phyloP scores from a whole-genome alignment of 2,888 invertebrate species.

The Nomada goodeniana region DNA sequence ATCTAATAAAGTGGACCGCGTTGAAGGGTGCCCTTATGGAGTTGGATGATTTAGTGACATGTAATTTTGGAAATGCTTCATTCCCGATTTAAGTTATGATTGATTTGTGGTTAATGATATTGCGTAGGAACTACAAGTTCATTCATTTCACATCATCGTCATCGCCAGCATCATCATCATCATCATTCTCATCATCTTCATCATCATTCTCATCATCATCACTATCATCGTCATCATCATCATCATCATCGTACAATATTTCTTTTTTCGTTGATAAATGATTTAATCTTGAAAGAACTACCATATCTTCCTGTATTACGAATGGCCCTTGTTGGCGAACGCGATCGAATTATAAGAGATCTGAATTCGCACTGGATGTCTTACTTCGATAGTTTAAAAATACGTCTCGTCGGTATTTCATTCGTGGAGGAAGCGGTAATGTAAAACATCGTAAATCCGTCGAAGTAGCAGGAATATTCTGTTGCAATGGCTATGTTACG shows the following conservation, averaged over 20 bases:
- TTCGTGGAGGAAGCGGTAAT: neutral
- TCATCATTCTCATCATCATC: too few relatives aligned
- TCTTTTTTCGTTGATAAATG: too few relatives aligned
- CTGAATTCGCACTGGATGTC: neutral
- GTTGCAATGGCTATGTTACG: neutral
- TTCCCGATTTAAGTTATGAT: too few relatives aligned
- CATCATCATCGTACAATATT: too few relatives aligned
- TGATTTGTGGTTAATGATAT: neutral
- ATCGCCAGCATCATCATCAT: too few relatives aligned
- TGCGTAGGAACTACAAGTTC: too few relatives aligned
- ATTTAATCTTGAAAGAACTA: too few relatives aligned
- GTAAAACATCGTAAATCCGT: constrained; percentile 13
- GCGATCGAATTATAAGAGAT: neutral
- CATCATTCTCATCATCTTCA: too few relatives aligned
- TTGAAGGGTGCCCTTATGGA: neutral
- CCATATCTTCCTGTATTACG: too few relatives aligned
- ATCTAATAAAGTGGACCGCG: neutral
- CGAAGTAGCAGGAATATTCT: neutral
- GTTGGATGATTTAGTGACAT: neutral
- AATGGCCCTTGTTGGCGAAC: too few relatives aligned
- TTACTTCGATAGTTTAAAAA: neutral
- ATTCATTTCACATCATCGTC: too few relatives aligned
- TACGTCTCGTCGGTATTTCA: neutral
- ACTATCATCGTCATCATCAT: too few relatives aligned
- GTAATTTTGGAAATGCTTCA: neutral